Conservation (phyloP, 2,113 vertebrate genomes). For the Hypocryptadius cinnamomeus region DNA sequence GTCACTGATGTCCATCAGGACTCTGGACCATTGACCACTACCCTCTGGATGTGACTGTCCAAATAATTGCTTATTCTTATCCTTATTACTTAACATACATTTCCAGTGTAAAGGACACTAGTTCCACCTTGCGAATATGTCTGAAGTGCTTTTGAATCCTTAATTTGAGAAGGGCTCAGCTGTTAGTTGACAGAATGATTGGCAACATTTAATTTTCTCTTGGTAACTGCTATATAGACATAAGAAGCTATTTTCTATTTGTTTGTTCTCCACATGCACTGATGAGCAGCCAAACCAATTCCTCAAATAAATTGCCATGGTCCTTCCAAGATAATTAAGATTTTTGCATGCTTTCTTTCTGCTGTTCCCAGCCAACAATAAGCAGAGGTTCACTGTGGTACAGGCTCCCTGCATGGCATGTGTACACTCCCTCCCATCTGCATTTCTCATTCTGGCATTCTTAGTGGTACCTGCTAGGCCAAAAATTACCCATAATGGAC, state of each 20-base stretch:
- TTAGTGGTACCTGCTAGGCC: neutral
- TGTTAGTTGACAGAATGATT: neutral
- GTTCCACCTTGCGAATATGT: neutral
- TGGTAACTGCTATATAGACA: neutral
- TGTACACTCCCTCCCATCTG: neutral
- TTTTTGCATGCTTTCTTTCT: neutral
- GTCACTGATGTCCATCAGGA: neutral
- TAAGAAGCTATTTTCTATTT: neutral
- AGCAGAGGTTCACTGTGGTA: neutral
- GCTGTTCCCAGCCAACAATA: neutral
- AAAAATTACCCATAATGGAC: neutral
- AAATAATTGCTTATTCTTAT: neutral
- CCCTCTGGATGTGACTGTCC: neutral
- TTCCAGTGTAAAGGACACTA: neutral
- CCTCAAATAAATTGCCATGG: neutral
- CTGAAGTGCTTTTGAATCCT: neutral
- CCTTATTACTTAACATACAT: neutral
- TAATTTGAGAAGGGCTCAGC: neutral
- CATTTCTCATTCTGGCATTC: neutral
- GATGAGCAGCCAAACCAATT: neutral
- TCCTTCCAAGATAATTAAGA: neutral
- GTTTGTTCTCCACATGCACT: neutral
- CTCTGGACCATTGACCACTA: neutral
- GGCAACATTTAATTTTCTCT: neutral
- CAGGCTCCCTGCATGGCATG: rapidly evolving